Evolutionary conservation across 2,113 vertebrate genomes (phyloP).

Genomic region (Solea senegalensis): DNA sequence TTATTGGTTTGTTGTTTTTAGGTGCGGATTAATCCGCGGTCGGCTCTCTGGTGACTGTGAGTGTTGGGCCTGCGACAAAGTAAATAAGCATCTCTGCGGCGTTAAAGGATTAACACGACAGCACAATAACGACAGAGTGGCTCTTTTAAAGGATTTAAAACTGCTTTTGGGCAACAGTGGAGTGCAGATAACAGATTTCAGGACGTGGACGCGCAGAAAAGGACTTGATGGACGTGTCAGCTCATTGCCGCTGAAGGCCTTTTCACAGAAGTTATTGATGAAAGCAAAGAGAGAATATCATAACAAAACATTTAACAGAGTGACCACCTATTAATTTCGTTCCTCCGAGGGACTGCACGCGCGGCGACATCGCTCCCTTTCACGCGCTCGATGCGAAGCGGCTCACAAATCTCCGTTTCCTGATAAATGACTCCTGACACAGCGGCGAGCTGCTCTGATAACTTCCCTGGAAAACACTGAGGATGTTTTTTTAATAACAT

Average conservation of each 20-base stretch:
- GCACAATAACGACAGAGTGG: no score
- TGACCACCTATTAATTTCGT: constrained; percentile 16
- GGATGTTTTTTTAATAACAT: constrained; percentile 49
- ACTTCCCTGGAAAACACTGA: constrained; percentile 37
- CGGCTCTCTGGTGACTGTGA: no score
- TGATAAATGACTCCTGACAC: constrained; percentile 64
- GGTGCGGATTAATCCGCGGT: no score
- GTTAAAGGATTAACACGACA: no score
- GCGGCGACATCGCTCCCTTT: constrained; percentile 7
- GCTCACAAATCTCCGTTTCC: constrained; percentile 48
- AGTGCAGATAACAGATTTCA: background rate
- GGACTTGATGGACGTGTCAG: no score
- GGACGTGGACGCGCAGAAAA: background rate
- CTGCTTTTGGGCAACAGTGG: background rate
- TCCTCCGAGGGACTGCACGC: constrained; percentile 2
- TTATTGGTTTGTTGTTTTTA: no score
- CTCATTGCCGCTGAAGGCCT: background rate
- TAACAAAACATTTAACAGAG: constrained; percentile 22
- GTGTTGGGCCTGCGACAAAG: no score
- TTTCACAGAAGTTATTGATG: background rate
- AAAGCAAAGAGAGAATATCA: background rate
- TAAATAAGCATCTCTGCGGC: no score
- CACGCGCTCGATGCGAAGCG: constrained; percentile 13
- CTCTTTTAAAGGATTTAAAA: no score
- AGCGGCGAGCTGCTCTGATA: constrained; percentile 43